phyloP scores from a whole-genome alignment of 2,797 vertebrate species.

The Chrysolophus pictus region DNA sequence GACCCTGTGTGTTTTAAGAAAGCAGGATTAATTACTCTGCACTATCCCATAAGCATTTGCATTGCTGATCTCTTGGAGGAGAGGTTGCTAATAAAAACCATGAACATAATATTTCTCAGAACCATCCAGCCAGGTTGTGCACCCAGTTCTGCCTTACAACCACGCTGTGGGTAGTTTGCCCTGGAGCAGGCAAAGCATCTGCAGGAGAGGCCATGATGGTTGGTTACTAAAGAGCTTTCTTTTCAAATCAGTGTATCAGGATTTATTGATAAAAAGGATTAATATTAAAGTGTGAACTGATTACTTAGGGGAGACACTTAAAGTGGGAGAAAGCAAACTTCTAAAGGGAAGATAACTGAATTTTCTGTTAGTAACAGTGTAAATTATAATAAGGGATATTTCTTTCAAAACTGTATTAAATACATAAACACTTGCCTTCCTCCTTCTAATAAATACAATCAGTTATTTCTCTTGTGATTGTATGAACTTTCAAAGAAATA shows the following conservation, averaged over 20 bases:
- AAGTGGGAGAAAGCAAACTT: background rate
- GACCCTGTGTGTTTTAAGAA: background rate
- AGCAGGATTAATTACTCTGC: background rate
- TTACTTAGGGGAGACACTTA: background rate
- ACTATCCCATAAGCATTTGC: background rate
- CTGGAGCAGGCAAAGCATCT: background rate
- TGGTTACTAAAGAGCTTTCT: background rate
- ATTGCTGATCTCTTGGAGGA: background rate
- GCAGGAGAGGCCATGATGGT: background rate
- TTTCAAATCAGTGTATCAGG: background rate
- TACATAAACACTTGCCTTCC: background rate
- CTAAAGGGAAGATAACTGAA: background rate
- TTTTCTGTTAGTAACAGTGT: background rate
- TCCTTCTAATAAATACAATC: background rate
- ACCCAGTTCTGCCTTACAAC: background rate
- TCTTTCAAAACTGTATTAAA: constrained; percentile 19
- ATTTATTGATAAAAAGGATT: background rate
- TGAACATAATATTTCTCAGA: background rate
- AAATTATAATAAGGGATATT: background rate
- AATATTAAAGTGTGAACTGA: background rate
- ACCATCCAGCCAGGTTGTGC: background rate
- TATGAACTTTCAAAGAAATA: background rate
- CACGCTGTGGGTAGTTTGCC: background rate
- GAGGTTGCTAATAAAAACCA: background rate
- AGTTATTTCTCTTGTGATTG: background rate